phyloP scores from a whole-genome alignment of 1,140 invertebrate species.

The Rhopalosiphum maidis region DNA sequence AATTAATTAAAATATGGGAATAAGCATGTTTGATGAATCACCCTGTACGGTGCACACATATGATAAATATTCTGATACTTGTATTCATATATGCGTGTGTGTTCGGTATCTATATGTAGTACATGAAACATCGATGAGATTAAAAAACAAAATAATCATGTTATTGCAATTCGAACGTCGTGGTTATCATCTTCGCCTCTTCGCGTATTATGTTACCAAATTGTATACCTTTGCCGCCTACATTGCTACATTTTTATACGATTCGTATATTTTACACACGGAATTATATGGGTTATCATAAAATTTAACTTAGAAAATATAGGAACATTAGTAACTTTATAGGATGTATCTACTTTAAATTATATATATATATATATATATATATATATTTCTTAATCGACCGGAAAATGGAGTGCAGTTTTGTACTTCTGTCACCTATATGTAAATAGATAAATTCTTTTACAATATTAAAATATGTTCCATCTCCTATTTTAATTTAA shows the following conservation, averaged over 20 bases:
- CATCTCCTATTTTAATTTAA: not conserved
- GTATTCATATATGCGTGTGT: not conserved
- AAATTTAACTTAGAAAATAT: not conserved
- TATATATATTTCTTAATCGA: not conserved
- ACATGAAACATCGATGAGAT: not conserved
- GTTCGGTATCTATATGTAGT: not conserved
- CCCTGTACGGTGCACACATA: no score
- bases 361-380: not conserved
- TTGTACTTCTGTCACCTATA: not conserved
- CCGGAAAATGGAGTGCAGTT: not conserved
- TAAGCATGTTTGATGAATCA: no score
- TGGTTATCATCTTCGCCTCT: not conserved
- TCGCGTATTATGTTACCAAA: not conserved
- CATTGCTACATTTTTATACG: not conserved
- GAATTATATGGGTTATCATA: not conserved
- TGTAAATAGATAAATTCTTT: not conserved
- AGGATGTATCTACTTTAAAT: not conserved
- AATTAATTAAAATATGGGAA: no score
- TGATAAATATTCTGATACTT: no score
- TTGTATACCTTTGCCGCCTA: not conserved
- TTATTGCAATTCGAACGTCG: not conserved
- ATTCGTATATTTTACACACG: not conserved
- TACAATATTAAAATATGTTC: not conserved
- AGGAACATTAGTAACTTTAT: not conserved
- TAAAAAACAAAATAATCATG: not conserved